Evolutionary conservation across 2,888 invertebrate genomes (phyloP), one percentile per base, ranked within the genome.

Genomic region (Linnaemya vulpina): DNA sequence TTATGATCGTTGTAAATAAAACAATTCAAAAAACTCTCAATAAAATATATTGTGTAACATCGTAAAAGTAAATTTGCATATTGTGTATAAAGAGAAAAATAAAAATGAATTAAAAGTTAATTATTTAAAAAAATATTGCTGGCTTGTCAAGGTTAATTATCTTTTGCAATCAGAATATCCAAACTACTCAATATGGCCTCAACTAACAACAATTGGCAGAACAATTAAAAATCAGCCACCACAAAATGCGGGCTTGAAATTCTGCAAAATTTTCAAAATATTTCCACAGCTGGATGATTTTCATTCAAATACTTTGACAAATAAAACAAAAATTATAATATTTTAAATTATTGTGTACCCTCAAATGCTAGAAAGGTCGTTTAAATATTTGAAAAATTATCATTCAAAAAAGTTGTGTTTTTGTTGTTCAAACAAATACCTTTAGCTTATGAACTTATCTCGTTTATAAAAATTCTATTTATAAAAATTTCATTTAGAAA

Each of bases 121-220:
- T 60, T 71, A 76, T 38, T 68, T 62, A 35, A 49, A 58, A 62
- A 51, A 22, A 77, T 70, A 58, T 43, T 75, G 65, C 60, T 77
- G 73, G 53, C 43, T 63, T 51, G 15, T 20, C 84, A 85, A 85
- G 84, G 84, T 85, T 82, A 82, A 82, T 82, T 81, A 75, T 51
- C 65, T 73, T 70, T 17, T 63, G 81, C 78, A 76, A 58, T 70
- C 40, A 76, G 67, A 84, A 75, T 67, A 22, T 58, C 58, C 15
- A 35, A 55, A 68, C n/a, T 35, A 30, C 40, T 53, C 20, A 62
- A 11, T n/a, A n/a, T 8, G 15, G n/a, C 58, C n/a, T 58, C 58
- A 67, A 20, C 30, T 15, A 68, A 55, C 22, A 51, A 63, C 15
- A 70, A 30, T 35, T 9, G 8, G 17, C 51, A 46, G 15, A 67